A percentile compares a stretch with the other conserved stretches of the same genome.
phyloP scores from a whole-genome alignment of 2,113 vertebrate genomes.

The Platycercus adscitus region DNA sequence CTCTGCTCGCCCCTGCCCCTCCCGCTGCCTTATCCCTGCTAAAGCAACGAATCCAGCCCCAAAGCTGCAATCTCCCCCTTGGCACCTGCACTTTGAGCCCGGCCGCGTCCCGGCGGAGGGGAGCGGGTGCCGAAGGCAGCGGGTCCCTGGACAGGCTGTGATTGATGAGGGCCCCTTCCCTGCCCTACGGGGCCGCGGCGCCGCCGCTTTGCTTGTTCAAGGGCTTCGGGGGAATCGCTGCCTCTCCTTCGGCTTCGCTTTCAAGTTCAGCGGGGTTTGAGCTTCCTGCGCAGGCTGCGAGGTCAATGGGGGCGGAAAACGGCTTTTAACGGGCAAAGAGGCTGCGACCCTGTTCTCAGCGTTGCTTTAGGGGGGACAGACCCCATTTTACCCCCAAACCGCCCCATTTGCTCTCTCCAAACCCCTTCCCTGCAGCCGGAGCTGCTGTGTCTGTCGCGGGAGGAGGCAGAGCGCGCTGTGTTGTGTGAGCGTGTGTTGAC shows the following conservation, averaged over 20 bases:
- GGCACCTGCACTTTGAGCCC: background rate
- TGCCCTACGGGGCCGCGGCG: accelerated
- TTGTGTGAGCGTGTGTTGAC: background rate
- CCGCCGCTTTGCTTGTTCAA: background rate
- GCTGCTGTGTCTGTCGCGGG: accelerated
- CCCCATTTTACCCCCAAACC: accelerated
- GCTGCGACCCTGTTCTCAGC: background rate
- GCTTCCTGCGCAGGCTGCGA: background rate
- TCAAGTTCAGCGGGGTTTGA: background rate
- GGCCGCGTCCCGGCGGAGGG: background rate
- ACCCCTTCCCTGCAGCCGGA: background rate
- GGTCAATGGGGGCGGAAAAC: background rate
- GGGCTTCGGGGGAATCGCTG: background rate
- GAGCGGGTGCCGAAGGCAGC: accelerated
- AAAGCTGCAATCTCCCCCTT: background rate
- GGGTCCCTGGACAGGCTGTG: background rate
- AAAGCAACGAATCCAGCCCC: background rate
- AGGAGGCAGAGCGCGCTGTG: background rate
- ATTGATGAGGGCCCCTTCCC: background rate
- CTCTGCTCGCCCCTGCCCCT: background rate
- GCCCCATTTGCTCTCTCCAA: accelerated
- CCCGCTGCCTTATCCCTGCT: background rate
- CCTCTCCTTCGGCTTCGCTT: background rate
- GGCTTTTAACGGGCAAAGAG: background rate
- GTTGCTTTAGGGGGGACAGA: accelerated